Conservation (phyloP, 2,888 invertebrate species). For the Chymomyza procnemis region DNA sequence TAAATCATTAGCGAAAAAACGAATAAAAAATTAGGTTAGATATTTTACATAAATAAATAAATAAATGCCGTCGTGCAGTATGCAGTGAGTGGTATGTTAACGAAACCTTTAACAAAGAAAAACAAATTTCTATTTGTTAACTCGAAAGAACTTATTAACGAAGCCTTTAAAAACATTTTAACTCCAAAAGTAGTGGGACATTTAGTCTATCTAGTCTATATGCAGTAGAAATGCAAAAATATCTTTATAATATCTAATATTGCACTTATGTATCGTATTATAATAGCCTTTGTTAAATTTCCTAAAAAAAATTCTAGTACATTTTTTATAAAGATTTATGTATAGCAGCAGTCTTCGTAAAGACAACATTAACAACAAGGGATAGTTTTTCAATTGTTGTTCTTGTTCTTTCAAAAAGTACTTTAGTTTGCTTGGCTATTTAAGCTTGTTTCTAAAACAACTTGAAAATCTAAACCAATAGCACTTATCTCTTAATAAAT, state of each 20-base stretch:
- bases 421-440: slow-evolving; percentile 50
- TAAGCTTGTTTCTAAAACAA: slow-evolving; percentile 67
- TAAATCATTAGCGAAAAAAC: slow-evolving; percentile 25
- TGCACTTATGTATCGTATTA: slow-evolving; percentile 33
- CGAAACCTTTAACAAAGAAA: neutral
- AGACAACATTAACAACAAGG: slow-evolving; percentile 9
- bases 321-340: slow-evolving; percentile 2
- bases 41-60: slow-evolving; percentile 24
- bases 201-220: slow-evolving; percentile 38
- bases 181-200: slow-evolving; percentile 64
- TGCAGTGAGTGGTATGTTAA: neutral
- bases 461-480: neutral
- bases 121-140: slow-evolving; percentile 62
- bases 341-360: slow-evolving; percentile 29
- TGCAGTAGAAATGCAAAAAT: slow-evolving; percentile 16
- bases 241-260: slow-evolving; percentile 31
- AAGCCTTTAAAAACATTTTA: slow-evolving; percentile 72
- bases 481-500: slow-evolving; percentile 6
- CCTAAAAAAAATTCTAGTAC: slow-evolving; percentile 33
- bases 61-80: neutral
- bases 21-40: slow-evolving; percentile 7
- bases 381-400: slow-evolving; percentile 31
- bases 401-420: slow-evolving; percentile 33
- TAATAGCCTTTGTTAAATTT: slow-evolving; percentile 25
- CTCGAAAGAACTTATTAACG: slow-evolving; percentile 73